These are phyloP conservation scores for Notothenia coriiceps DNA, from an alignment of 2,113 vertebrate species.

Conservation along the genomic window DNA sequence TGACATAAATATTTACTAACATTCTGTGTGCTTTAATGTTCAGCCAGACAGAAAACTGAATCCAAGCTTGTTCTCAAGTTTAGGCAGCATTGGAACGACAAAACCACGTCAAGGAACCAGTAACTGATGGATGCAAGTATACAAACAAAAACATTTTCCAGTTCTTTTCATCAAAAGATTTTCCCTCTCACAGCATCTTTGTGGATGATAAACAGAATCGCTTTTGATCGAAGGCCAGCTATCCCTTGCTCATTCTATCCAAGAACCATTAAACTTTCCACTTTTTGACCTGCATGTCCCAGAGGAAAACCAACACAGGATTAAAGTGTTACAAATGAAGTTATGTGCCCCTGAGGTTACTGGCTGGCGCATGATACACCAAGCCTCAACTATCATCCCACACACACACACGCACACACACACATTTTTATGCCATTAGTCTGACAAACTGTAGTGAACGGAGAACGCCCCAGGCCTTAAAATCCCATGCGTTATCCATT, in stretches of 20 bases:
- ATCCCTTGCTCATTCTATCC: slow-evolving; percentile 18
- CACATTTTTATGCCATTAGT: slow-evolving; percentile 64
- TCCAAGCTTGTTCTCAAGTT: slow-evolving; percentile 25
- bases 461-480: slow-evolving; percentile 57
- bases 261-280: slow-evolving; percentile 64
- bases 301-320: slow-evolving; percentile 76
- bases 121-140: slow-evolving; percentile 33
- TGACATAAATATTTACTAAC: slow-evolving; percentile 47
- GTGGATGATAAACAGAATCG: slow-evolving; percentile 29
- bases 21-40: slow-evolving; percentile 12
- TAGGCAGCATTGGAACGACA: slow-evolving; percentile 22
- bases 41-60: slow-evolving; percentile 21
- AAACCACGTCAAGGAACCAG: background rate
- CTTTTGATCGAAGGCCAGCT: slow-evolving; percentile 40
- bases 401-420: slow-evolving; percentile 15
- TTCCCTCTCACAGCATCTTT: slow-evolving; percentile 11
- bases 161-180: slow-evolving; percentile 29
- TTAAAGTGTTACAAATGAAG: slow-evolving; percentile 72
- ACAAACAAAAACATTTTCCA: slow-evolving; percentile 57
- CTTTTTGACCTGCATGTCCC: slow-evolving; percentile 67
- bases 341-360: slow-evolving; percentile 70
- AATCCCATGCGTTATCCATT: slow-evolving; percentile 70
- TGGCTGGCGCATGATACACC: slow-evolving; percentile 57
- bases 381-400: slow-evolving; percentile 34
- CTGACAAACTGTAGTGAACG: slow-evolving; percentile 60